These are phyloP conservation scores for Gymnocypris eckloni DNA, from an alignment of 2,797 vertebrate genomes.

Conservation along the genomic window DNA sequence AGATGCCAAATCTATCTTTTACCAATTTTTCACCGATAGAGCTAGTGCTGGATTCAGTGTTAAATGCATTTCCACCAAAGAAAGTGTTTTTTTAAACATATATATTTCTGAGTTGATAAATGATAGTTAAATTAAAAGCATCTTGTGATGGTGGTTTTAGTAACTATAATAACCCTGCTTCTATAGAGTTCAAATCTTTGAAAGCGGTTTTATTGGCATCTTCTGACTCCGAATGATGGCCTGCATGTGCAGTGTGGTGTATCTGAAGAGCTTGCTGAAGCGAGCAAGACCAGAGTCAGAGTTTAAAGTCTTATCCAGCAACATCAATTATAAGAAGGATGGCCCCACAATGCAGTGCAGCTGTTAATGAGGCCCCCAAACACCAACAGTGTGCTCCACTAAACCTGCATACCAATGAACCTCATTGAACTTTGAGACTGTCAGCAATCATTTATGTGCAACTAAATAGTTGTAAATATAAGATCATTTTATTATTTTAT, in stretches of 20 bases:
- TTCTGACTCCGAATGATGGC: neutral
- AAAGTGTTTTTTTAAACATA: neutral
- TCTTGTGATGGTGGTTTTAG: neutral
- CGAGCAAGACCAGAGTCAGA: slow-evolving; percentile 44
- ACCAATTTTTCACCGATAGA: neutral
- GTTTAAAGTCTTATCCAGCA: slow-evolving; percentile 55
- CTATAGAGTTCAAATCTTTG: neutral
- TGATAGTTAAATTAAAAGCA: too few relatives aligned
- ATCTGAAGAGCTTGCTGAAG: slow-evolving; percentile 49
- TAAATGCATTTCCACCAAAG: neutral
- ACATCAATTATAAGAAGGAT: slow-evolving; percentile 51
- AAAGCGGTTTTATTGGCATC: neutral
- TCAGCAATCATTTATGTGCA: neutral
- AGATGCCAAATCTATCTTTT: slow-evolving; percentile 24
- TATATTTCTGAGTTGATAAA: neutral
- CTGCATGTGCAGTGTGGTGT: slow-evolving; percentile 41
- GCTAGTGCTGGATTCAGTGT: neutral
- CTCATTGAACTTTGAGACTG: slow-evolving; percentile 10
- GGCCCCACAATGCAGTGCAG: slow-evolving; percentile 30
- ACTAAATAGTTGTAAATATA: neutral
- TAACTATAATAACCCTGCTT: neutral
- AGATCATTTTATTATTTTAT: neutral
- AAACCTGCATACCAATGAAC: neutral
- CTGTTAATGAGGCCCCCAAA: slow-evolving; percentile 49
- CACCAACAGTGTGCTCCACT: slow-evolving; percentile 26